Evolutionary conservation across 2,888 invertebrate genomes (phyloP), one percentile per base, ranked within the genome.

Genomic region (Ectropis crepuscularia): DNA sequence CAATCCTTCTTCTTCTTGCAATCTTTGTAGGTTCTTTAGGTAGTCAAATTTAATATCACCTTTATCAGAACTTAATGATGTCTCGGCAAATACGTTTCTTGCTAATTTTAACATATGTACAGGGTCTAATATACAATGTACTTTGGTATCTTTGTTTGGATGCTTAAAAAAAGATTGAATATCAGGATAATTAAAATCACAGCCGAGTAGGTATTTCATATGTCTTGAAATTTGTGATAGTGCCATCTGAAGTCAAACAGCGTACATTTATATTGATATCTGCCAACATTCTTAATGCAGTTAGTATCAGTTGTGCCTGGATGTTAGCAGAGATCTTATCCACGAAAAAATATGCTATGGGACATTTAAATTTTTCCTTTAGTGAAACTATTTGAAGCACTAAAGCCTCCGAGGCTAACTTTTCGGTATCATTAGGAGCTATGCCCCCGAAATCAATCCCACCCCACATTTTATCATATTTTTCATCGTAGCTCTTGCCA

Each of bases 101-200:
- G 42, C 42, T 42, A 42, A 42, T 10, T 42, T 42, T 42, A 42
- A 8, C 42, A 42, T 42, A 42, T 42, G 42, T 6, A 42, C 42
- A 42, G 42, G 42, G 42, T 42, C 42, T 9, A 42, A 42, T 8
- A 42, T 42, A 42, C 42, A 42, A 42, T 42, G 12, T 88, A 42
- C 10, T 8, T 42, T 42, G 10, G n/a, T n/a, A n/a, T n/a, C n/a
- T n/a, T n/a, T n/a, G n/a, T n/a, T 42, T 42, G 42, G 42, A 42
- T 42, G 42, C 42, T 42, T 42, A 10, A 42, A 42, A 9, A 42
- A 42, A 42, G 42, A 42, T 42, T 9, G 6, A 9, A 42, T 42
- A 42, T 42, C 9, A 42, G 42, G 42, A 42, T 42, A 42, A 9
- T 8, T 9, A 6, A 42, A 42, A 42, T 42, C 42, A 42, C 42